Base-by-base conservation (phyloP, 2,113 vertebrate genomes). In the Hippoglossus stenolepis region DNA sequence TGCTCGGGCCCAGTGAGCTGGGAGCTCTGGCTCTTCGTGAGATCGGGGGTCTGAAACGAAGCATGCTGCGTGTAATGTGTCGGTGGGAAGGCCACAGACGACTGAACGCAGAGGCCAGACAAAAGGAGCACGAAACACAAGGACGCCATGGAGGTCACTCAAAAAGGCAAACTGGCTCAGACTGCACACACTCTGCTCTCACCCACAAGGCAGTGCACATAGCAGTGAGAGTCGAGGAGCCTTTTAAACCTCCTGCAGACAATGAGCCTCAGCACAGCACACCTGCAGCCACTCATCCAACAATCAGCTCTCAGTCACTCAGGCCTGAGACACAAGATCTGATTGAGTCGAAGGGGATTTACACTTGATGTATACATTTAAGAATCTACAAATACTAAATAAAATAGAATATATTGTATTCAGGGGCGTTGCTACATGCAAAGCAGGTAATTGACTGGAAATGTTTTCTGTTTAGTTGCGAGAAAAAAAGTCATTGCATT, bases 231-330 rank as follows among this genome's bases (percentile, higher is more conserved):
- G 10, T 8, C 1, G 8, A 5, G 57, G 14, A 15, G 70, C 13
- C 0, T 54, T 70, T 86, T 73, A 69, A 60, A 67, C 26, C 21
- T 43, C 1, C 6, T 12, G 23, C n/a, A 45, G 43, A 47, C 83
- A 62, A 54, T 64, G 47, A 69, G 61, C 18, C 18, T 38, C 18
- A 80, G 21, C 3, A 18, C 61, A 75, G 20, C 63, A 65, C 91
- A 90, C 73, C 84, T 88, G 91, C 65, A 57, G 26, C 54, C 31
- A 67, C 28, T 90, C 15, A 79, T 5, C 57, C 13, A 0, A 61
- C 71, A 15, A 88, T 84, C 43, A 74, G 65, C 38, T 12, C 0
- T 20, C 53, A 47, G 56, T 47, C 45, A 14, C 45, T 47, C 47
- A 18, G 47, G 47, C 18, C 47, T 18, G 47, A 51, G 47, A 51